Conservation (phyloP, 2,113 vertebrate species). For the Eulacestoma nigropectus region DNA sequence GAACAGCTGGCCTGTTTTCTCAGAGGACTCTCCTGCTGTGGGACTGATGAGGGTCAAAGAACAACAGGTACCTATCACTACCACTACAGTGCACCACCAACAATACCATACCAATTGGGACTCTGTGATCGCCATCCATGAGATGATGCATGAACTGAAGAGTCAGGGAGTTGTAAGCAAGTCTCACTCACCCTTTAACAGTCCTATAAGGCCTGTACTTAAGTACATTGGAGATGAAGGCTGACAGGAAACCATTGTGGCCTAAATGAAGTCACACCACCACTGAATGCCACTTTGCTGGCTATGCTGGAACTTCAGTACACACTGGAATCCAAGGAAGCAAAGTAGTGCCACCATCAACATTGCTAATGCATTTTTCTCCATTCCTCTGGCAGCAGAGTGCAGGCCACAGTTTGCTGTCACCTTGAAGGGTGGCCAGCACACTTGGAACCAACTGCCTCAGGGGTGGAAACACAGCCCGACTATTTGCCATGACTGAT, state of each 20-base stretch:
- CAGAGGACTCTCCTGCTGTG: background rate
- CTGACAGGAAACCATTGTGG: background rate
- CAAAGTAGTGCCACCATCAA: rapidly evolving
- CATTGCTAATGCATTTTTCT: background rate
- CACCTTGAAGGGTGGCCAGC: background rate
- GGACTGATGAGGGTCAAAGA: background rate
- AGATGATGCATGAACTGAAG: background rate
- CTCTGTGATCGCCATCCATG: background rate
- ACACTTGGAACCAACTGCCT: background rate
- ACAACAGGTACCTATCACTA: background rate
- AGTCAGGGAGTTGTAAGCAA: background rate
- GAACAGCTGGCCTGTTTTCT: background rate
- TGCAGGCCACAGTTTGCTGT: background rate
- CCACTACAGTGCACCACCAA: background rate
- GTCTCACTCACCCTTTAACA: background rate
- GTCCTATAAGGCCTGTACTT: too few relatives aligned
- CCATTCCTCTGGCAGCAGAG: background rate
- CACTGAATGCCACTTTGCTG: background rate
- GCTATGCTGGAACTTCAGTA: background rate
- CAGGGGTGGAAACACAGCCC: background rate
- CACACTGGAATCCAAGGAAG: background rate
- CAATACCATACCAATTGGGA: rapidly evolving
- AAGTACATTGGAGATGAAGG: background rate
- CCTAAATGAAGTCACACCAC: background rate
- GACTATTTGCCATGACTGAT: background rate